A percentile compares a stretch with the other conserved stretches of the same genome.
phyloP scores from a whole-genome alignment of 2,888 invertebrate species.

The Zelleria hepariella region DNA sequence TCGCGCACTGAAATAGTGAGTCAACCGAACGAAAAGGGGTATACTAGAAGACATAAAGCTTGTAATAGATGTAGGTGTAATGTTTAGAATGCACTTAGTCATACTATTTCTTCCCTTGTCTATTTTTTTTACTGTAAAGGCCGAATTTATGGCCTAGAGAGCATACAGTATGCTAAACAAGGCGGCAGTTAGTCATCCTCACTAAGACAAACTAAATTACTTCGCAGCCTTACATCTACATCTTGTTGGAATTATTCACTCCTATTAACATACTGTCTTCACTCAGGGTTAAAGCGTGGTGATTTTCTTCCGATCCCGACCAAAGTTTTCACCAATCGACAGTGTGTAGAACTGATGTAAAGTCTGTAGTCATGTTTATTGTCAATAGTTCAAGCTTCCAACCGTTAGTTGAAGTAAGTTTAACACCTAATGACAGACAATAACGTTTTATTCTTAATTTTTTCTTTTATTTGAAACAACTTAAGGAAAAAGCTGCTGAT shows the following conservation, averaged over 20 bases:
- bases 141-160: neutral
- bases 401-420: too few species aligned
- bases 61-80: too few species aligned
- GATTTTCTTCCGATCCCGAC: neutral
- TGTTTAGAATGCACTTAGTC: neutral
- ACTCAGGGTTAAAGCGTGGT: conserved; percentile 23
- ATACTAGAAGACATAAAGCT: too few species aligned
- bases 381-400: too few species aligned
- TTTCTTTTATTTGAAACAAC: too few species aligned
- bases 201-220: neutral
- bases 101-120: neutral
- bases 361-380: too few species aligned
- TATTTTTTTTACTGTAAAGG: neutral
- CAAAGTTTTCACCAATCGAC: neutral
- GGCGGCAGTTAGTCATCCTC: neutral
- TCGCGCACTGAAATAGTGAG: too few species aligned
- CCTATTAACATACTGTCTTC: conserved; percentile 21
- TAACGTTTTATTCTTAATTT: too few species aligned
- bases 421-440: too few species aligned
- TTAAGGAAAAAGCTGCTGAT: too few species aligned
- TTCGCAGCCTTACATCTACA: neutral
- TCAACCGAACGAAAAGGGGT: too few species aligned
- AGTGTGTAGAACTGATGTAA: too few species aligned
- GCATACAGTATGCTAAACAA: neutral
- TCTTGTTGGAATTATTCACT: neutral